These are phyloP conservation scores for Tachysurus fulvidraco DNA, from an alignment of 2,113 vertebrate genomes.

Conservation along the genomic window DNA sequence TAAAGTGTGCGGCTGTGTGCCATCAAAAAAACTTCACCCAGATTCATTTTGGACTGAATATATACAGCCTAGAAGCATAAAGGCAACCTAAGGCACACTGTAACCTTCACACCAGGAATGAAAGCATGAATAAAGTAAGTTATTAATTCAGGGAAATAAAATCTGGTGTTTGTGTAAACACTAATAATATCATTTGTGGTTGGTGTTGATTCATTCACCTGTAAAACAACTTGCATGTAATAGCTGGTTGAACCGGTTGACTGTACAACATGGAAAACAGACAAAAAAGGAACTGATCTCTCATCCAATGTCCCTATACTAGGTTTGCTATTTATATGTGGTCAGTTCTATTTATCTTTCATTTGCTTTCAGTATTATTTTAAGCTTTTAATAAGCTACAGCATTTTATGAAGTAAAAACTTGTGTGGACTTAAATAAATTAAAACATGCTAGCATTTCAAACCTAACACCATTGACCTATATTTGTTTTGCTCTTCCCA, in stretches of 20 bases:
- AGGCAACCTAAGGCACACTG: neutral
- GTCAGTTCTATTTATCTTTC: too few relatives aligned
- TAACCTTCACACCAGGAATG: neutral
- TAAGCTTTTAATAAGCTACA: too few relatives aligned
- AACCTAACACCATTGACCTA: too few relatives aligned
- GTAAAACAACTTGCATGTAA: neutral
- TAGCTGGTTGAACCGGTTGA: constrained; percentile 30
- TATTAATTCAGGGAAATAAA: neutral
- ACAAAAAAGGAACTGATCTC: constrained; percentile 5
- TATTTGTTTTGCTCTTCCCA: neutral
- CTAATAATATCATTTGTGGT: neutral
- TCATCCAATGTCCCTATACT: neutral
- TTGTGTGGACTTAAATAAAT: too few relatives aligned
- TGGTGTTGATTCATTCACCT: neutral
- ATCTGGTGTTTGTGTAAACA: neutral
- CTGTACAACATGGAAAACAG: neutral
- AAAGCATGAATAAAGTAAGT: neutral
- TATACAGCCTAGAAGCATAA: neutral
- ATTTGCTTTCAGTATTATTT: too few relatives aligned
- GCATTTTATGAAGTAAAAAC: too few relatives aligned
- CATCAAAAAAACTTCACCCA: neutral
- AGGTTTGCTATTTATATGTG: neutral
- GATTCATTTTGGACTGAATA: neutral
- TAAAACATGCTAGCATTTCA: too few relatives aligned
- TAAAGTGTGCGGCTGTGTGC: neutral